Conservation (phyloP, 2,888 invertebrate genomes). For the Coremacera marginata region DNA sequence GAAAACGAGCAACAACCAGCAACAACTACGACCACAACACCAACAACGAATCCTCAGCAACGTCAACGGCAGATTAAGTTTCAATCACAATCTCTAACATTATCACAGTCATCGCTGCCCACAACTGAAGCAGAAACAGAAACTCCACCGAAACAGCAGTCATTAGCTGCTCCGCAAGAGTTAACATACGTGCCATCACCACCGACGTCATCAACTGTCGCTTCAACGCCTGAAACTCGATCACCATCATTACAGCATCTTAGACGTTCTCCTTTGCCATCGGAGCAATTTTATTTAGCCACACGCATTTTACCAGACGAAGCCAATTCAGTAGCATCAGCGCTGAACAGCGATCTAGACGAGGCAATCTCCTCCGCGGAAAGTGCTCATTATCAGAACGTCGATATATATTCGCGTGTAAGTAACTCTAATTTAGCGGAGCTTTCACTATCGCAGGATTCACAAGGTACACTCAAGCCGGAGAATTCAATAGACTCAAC, state of each 20-base stretch:
- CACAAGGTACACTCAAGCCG: not conserved
- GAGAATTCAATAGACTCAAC: slow-evolving; percentile 42
- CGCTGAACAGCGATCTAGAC: slow-evolving; percentile 53
- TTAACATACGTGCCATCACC: slow-evolving; percentile 41
- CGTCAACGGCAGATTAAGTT: slow-evolving; percentile 46
- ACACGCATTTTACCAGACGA: slow-evolving; percentile 14
- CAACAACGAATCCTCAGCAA: slow-evolving; percentile 49
- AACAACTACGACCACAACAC: slow-evolving; percentile 43
- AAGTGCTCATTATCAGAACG: slow-evolving; percentile 53
- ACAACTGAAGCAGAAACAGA: slow-evolving; percentile 10
- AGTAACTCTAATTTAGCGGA: not conserved
- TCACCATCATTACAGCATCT: slow-evolving; percentile 28
- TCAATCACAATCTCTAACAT: slow-evolving; percentile 42
- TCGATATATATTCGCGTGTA: slow-evolving; percentile 34
- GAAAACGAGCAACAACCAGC: not conserved
- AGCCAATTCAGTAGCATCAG: slow-evolving; percentile 48
- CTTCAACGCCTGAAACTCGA: slow-evolving; percentile 38
- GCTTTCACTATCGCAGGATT: slow-evolving; percentile 11
- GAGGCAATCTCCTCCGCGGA: slow-evolving; percentile 60
- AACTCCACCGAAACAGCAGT: slow-evolving; percentile 5
- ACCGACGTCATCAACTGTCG: slow-evolving; percentile 21
- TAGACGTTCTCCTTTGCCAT: slow-evolving; percentile 3
- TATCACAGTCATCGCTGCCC: slow-evolving; percentile 43
- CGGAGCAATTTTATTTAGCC: slow-evolving; percentile 25
- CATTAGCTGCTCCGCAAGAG: slow-evolving; percentile 32